Percentiles rank a stretch among this genome's conserved stretches.
These are phyloP conservation scores for Pegoplata infirma DNA, from an alignment of 2,888 invertebrate species.

Conservation along the genomic window DNA sequence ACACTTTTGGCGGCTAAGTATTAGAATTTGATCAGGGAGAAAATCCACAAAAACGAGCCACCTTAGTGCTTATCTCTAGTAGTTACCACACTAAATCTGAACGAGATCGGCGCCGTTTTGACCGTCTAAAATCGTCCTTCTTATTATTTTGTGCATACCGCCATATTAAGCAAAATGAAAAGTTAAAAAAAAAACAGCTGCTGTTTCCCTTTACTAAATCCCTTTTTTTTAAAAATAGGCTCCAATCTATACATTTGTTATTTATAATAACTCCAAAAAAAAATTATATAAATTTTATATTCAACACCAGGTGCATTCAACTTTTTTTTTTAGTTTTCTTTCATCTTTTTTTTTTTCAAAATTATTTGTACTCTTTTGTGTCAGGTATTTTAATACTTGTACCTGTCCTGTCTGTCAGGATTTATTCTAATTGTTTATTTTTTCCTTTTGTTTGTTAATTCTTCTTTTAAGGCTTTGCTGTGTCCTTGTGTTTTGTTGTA, in stretches of 20 bases:
- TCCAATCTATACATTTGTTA: conserved; percentile 21
- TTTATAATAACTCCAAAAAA: background rate
- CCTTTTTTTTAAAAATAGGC: conserved; percentile 11
- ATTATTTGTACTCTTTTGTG: background rate
- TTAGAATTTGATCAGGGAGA: no score
- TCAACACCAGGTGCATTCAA: conserved; percentile 63
- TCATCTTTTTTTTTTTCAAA: conserved; percentile 2
- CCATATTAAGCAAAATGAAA: no score
- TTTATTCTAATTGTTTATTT: conserved; percentile 35
- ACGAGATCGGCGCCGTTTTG: background rate
- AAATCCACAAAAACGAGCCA: no score
- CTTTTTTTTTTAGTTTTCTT: background rate
- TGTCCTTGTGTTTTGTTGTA: background rate
- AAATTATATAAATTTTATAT: conserved; percentile 29
- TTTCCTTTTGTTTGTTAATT: no score
- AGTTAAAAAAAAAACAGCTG: conserved; percentile 55
- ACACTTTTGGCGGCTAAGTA: no score
- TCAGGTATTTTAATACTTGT: conserved; percentile 5
- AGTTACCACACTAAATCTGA: no score
- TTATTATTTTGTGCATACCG: background rate
- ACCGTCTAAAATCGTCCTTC: background rate
- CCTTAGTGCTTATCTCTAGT: no score
- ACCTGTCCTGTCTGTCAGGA: conserved; percentile 53
- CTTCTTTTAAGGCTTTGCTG: no score
- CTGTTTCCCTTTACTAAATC: conserved; percentile 10